Conservation (phyloP, 35 echinoderm and acorn worm species). For the Heliocidaris tuberculata region DNA sequence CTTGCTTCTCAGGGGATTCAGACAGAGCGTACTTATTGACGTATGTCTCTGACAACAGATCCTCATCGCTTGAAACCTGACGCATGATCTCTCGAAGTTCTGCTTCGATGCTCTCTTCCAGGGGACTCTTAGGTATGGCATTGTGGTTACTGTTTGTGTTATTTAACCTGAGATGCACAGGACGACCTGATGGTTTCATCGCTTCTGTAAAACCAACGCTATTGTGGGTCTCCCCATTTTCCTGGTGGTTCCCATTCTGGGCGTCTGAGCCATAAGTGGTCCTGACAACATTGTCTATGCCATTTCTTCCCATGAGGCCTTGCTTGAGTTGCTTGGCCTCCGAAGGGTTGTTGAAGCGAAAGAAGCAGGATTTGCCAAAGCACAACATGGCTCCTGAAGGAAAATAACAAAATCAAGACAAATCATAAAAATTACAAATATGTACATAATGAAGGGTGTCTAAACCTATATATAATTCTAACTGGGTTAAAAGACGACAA, state of each 20-base stretch:
- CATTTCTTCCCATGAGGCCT: slow-evolving; percentile 43
- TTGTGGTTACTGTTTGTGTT: slow-evolving; percentile 65
- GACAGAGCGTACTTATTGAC: slow-evolving; percentile 62
- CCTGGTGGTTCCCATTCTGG: slow-evolving; percentile 42
- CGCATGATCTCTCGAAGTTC: slow-evolving; percentile 87
- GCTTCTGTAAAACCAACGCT: slow-evolving; percentile 8
- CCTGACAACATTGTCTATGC: slow-evolving; percentile 48
- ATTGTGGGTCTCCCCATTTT: background rate
- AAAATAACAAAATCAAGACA: slow-evolving; percentile 24
- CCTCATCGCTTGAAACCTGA: slow-evolving; percentile 74
- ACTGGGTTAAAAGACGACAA: background rate
- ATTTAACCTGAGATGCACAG: slow-evolving; percentile 34
- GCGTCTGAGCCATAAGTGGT: slow-evolving; percentile 12
- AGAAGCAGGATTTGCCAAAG: slow-evolving; percentile 88
- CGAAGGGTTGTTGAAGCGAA: slow-evolving; percentile 84
- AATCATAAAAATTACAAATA: no score
- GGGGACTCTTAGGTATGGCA: slow-evolving; percentile 35
- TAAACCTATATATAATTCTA: background rate
- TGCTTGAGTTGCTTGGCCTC: slow-evolving; percentile 78
- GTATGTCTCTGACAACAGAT: slow-evolving; percentile 65
- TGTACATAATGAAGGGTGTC: no score
- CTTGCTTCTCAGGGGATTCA: slow-evolving; percentile 45
- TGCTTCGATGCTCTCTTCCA: slow-evolving; percentile 74
- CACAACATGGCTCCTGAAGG: slow-evolving; percentile 93
- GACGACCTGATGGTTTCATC: background rate